phyloP scores from a whole-genome alignment of 2,888 invertebrate species.

The Ecliptopera silaceata region DNA sequence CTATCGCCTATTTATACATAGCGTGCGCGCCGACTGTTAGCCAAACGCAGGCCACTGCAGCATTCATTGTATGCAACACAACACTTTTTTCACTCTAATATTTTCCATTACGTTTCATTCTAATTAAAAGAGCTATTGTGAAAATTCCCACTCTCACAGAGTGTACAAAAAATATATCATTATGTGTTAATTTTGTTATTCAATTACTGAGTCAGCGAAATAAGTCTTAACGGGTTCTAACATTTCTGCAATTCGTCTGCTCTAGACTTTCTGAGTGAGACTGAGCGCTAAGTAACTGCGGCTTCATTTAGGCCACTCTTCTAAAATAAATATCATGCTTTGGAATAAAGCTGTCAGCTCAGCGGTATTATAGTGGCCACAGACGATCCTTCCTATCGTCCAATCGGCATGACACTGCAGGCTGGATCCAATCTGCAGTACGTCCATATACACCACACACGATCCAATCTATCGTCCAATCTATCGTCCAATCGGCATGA shows the following conservation, averaged over 20 bases:
- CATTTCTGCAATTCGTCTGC: conserved; percentile 24
- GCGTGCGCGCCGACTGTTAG: conserved; percentile 49
- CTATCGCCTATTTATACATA: conserved; percentile 28
- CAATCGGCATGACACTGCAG: too few species aligned
- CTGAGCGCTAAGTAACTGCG: background rate
- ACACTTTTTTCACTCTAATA: conserved; percentile 54
- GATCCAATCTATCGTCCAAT: too few species aligned
- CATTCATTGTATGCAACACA: conserved; percentile 57
- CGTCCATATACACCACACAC: too few species aligned
- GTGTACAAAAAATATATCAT: conserved; percentile 54
- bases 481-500: too few species aligned
- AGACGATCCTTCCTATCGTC: too few species aligned
- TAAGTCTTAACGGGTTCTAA: conserved; percentile 34
- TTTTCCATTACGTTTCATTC: conserved; percentile 56
- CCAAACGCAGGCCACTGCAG: conserved; percentile 44
- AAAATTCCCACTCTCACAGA: conserved; percentile 65
- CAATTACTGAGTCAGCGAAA: conserved; percentile 42
- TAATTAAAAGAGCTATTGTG: conserved; percentile 64
- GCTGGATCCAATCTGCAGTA: too few species aligned
- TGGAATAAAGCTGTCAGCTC: conserved; percentile 6
- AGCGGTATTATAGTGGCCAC: too few species aligned
- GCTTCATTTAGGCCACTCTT: conserved; percentile 8
- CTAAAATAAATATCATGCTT: conserved; percentile 1
- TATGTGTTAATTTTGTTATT: conserved; percentile 61
- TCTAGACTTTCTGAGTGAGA: background rate